These are phyloP conservation scores for Delichon dasypus DNA, from an alignment of 2,797 vertebrate species.

Conservation along the genomic window DNA sequence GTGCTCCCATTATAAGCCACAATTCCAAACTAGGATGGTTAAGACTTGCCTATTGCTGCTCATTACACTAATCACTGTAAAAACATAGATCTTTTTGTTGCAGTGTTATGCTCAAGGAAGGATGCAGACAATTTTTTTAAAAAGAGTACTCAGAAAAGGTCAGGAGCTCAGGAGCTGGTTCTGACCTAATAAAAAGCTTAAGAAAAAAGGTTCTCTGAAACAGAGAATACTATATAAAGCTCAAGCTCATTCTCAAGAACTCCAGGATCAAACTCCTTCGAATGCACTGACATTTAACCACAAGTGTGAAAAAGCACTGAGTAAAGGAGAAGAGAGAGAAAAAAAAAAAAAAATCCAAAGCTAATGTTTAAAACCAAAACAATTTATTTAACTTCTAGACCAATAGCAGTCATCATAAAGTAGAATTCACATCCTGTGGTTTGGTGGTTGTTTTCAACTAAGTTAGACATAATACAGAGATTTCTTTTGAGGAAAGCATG, in stretches of 20 bases:
- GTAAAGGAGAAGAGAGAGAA: neutral
- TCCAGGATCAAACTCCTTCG: neutral
- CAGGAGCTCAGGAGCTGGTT: neutral
- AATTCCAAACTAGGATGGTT: neutral
- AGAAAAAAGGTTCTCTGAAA: slow-evolving; percentile 8
- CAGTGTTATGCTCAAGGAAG: neutral
- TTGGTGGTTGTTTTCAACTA: neutral
- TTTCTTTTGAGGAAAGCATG: neutral
- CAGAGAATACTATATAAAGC: neutral
- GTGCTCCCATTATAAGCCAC: neutral
- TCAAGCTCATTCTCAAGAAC: neutral
- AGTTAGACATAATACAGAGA: neutral
- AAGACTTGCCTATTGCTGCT: neutral
- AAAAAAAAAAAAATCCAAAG: neutral
- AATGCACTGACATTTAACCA: neutral
- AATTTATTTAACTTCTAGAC: neutral
- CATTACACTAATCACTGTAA: neutral
- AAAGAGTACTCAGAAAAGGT: neutral
- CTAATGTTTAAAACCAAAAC: slow-evolving; percentile 4
- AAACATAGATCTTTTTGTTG: neutral
- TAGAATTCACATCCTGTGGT: neutral
- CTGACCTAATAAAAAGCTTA: neutral
- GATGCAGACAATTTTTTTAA: neutral
- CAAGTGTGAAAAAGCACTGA: neutral
- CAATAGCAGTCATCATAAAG: neutral